phyloP scores from a whole-genome alignment of 2,888 invertebrate species.

The Eilema griseolum region DNA sequence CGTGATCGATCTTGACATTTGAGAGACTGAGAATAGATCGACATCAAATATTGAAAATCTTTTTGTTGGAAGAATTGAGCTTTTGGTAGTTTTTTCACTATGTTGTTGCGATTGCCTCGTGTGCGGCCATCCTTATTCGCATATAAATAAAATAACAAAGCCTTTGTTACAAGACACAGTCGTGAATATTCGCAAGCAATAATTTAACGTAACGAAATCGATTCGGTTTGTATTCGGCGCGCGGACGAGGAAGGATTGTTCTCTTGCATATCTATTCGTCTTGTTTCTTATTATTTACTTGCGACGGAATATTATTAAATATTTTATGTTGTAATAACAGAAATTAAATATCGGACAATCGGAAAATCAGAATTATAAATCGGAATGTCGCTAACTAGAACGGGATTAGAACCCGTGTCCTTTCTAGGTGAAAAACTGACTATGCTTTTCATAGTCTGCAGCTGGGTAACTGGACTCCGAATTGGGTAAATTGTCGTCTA shows the following conservation, averaged over 20 bases:
- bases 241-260: slow-evolving; percentile 32
- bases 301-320: background rate
- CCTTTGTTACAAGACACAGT: background rate
- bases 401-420: background rate
- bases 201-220: slow-evolving; percentile 28
- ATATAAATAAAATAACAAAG: slow-evolving; percentile 16
- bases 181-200: slow-evolving; percentile 24
- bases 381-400: background rate
- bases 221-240: slow-evolving; percentile 35
- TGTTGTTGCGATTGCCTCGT: background rate
- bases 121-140: background rate
- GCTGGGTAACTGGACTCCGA: too few relatives aligned
- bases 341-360: background rate
- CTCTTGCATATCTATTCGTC: slow-evolving; percentile 25
- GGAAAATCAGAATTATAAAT: too few relatives aligned
- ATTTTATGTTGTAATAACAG: background rate
- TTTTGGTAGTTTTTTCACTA: too few relatives aligned
- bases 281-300: slow-evolving; percentile 14
- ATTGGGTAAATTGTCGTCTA: too few relatives aligned
- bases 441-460: too few relatives aligned
- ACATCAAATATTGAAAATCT: too few relatives aligned
- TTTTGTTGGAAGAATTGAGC: too few relatives aligned
- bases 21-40: too few relatives aligned
- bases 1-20: too few relatives aligned
- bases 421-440: too few relatives aligned